Evolutionary conservation across 2,888 invertebrate species (phyloP), one percentile per base, ranked within the genome.

Genomic region (Spialia ferax): DNA sequence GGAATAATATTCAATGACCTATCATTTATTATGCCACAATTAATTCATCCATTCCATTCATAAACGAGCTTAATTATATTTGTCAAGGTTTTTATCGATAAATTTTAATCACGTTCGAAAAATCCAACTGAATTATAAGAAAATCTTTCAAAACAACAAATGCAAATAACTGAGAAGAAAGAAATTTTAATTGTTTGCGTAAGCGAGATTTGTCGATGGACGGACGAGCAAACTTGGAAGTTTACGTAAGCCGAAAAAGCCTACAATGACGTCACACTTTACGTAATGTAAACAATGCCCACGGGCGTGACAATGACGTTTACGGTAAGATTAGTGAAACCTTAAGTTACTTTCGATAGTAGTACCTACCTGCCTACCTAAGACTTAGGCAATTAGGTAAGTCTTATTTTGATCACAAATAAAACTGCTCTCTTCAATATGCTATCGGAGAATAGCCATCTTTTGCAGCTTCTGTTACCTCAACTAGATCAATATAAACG

Each of bases 271-370:
- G 29, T 29, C 55, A 55, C 29, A 11, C 4, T 55, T 55, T 55
- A 29, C 55, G 55, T 32, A 55, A 55, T 15, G 29, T 18, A 32
- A 55, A 55, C 32, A 32, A 32, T 32, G 55, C 55, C 50, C 29
- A 48, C 20, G 20, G 7, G 11, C 26, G 48, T 50, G 13, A 45
- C 26, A 18, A 50, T 60, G 29, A 48, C 32, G 29, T 20, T 60
- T 29, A 32, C 29, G 48, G 20, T 20, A 48, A 20, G 26, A n/a
- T 48, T 59, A 15, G 38, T 38, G 22, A 59, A 11, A 10, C 42
- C 13, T 23, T 6, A 18, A 15, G 42, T 42, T 45, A 45, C 26
- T 61, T 61, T 61, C 60, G 23, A 4, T 52, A 1, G 23, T n/a
- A 26, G 29, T 26, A 10, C 8, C 38, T 38, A 26, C 13, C 10